These are phyloP conservation scores for Nineta flava DNA, from an alignment of 2,888 invertebrate species.

Conservation along the genomic window DNA sequence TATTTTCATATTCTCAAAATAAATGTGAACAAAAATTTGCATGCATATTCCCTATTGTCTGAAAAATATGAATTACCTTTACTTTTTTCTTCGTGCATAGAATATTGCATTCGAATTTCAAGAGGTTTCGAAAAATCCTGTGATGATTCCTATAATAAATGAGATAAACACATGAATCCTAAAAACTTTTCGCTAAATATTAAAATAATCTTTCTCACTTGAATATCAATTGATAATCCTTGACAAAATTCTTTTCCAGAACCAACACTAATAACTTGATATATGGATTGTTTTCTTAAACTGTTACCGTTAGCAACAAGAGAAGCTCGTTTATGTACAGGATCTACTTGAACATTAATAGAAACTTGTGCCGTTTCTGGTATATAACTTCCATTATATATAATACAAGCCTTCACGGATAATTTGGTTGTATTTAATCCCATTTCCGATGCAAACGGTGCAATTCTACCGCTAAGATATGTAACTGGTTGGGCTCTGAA, in stretches of 20 bases:
- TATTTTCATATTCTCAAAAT: too few relatives aligned
- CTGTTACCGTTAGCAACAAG: neutral
- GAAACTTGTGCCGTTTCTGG: neutral
- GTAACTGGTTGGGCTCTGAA: conserved; percentile 28
- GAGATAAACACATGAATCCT: neutral
- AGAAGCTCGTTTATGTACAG: conserved; percentile 1
- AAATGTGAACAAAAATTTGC: too few relatives aligned
- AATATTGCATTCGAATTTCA: neutral
- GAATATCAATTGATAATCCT: neutral
- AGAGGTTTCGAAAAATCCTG: neutral
- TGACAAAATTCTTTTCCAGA: neutral
- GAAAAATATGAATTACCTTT: too few relatives aligned
- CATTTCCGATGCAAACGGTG: conserved; percentile 21
- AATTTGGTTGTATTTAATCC: conserved; percentile 28
- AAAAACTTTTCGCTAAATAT: neutral
- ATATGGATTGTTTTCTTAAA: neutral
- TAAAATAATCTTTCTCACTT: neutral
- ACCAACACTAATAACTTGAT: neutral
- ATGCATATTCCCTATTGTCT: too few relatives aligned
- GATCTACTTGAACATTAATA: neutral
- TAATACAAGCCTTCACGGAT: conserved; percentile 27
- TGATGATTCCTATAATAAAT: neutral
- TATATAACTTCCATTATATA: conserved; percentile 18
- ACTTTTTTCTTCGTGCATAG: neutral
- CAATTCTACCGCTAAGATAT: conserved; percentile 16